A percentile compares a stretch with the other conserved stretches of the same genome.
Conservation (phyloP, 2,113 vertebrate species). For the Eclectus roratus region DNA sequence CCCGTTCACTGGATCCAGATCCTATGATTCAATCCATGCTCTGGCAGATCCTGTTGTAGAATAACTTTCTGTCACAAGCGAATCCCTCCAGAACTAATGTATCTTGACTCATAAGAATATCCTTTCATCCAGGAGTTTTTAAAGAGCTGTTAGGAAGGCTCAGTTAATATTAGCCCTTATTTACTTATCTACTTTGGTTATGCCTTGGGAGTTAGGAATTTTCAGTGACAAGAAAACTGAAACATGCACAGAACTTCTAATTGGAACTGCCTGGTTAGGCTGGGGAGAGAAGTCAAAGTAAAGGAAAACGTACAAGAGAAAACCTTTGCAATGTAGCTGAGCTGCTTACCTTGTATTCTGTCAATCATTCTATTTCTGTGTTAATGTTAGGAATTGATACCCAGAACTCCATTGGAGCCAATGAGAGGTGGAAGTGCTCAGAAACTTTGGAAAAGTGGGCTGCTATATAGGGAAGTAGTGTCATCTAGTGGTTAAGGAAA, state of each 20-base stretch:
- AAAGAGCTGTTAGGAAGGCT: neutral
- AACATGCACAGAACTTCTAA: neutral
- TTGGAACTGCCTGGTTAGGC: neutral
- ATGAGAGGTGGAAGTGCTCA: neutral
- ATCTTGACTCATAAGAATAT: neutral
- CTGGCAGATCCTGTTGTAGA: neutral
- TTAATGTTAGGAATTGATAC: neutral
- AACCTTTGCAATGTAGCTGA: fast-evolving
- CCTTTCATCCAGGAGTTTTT: neutral
- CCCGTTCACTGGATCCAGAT: neutral
- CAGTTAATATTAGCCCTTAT: neutral
- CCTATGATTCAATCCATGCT: fast-evolving
- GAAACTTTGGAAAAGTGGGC: neutral
- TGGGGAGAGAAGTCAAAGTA: neutral
- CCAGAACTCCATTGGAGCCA: neutral
- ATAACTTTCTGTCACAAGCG: neutral
- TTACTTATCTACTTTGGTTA: neutral
- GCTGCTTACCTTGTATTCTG: neutral
- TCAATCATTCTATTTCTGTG: neutral
- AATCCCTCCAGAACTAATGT: neutral
- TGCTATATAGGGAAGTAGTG: neutral
- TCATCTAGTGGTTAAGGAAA: conserved; percentile 10
- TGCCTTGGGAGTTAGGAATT: neutral
- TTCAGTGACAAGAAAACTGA: neutral
- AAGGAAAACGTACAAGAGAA: neutral